A percentile compares a stretch with the other conserved stretches of the same genome.
Evolutionary conservation across 2,113 vertebrate genomes (phyloP).

Genomic region (Mus musculus): DNA sequence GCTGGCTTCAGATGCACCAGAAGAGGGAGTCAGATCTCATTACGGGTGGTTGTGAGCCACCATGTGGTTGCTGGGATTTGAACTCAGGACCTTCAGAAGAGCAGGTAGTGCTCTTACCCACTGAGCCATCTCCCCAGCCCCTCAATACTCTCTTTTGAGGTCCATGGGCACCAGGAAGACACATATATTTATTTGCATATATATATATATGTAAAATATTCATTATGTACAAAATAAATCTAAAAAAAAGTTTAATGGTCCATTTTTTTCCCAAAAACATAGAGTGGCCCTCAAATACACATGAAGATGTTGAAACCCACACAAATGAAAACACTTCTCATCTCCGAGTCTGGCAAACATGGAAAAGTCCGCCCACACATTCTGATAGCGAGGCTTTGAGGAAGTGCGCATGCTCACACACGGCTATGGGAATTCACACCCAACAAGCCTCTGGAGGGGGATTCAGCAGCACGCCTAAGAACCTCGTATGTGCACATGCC

Average conservation of each 20-base stretch:
- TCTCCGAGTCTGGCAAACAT: neutral
- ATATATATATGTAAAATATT: too few species aligned
- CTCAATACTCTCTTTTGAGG: neutral
- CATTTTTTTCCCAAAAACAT: neutral
- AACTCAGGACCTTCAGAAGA: too few species aligned
- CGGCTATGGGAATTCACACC: neutral
- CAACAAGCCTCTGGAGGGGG: neutral
- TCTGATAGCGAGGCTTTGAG: neutral
- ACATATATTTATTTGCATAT: neutral
- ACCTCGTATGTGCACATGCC: neutral
- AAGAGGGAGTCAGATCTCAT: too few species aligned
- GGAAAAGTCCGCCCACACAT: neutral
- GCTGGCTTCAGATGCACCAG: too few species aligned
- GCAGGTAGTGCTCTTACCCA: too few species aligned
- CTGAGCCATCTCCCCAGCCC: too few species aligned
- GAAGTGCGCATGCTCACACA: neutral
- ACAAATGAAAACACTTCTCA: slow-evolving; percentile 5
- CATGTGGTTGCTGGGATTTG: too few species aligned
- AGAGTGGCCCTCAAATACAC: neutral
- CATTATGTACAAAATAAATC: neutral
- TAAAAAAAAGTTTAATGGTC: neutral
- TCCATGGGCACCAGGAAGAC: neutral
- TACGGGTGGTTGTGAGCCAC: too few species aligned
- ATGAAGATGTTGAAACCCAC: slow-evolving; percentile 31
- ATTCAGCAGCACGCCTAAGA: neutral